These are phyloP conservation scores for Microdon myrmicae DNA, from an alignment of 2,888 invertebrate genomes.

Conservation along the genomic window DNA sequence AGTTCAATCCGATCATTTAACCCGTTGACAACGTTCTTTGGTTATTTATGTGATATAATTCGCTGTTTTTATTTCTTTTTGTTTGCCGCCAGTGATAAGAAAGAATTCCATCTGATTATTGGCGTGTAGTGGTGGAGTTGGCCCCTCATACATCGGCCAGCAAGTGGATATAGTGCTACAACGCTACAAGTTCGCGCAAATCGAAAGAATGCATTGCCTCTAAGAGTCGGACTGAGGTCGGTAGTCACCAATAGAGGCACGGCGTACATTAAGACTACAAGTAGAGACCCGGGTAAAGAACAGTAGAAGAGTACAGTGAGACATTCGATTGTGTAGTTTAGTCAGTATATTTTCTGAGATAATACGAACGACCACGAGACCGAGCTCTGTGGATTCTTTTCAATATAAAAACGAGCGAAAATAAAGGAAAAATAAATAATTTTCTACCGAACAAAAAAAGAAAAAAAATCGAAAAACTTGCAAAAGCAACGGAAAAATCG, in stretches of 20 bases:
- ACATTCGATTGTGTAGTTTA: constrained; percentile 12
- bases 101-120: constrained; percentile 29
- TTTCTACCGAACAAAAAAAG: constrained; percentile 12
- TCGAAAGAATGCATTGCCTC: constrained; percentile 32
- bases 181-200: constrained; percentile 33
- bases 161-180: constrained; percentile 37
- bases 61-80: constrained; percentile 21
- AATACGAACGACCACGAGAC: constrained; percentile 56
- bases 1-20: constrained; percentile 49
- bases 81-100: constrained; percentile 33
- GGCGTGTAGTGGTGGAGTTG: constrained; percentile 26
- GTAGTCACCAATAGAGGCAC: constrained; percentile 12
- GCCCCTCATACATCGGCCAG: constrained; percentile 15
- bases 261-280: constrained; percentile 28
- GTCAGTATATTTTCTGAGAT: constrained; percentile 56
- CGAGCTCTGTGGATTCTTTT: constrained; percentile 29
- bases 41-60: constrained; percentile 29
- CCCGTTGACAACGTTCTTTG: constrained; percentile 45
- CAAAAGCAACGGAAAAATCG: constrained; percentile 9
- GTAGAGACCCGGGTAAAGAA: constrained; percentile 38
- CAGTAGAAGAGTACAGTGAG: constrained; percentile 32
- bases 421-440: constrained; percentile 43
- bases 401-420: constrained; percentile 41
- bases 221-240: constrained; percentile 37
- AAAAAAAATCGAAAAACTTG: constrained; percentile 34